phyloP scores from a whole-genome alignment of 2,113 vertebrate species.

The Suncus etruscus region DNA sequence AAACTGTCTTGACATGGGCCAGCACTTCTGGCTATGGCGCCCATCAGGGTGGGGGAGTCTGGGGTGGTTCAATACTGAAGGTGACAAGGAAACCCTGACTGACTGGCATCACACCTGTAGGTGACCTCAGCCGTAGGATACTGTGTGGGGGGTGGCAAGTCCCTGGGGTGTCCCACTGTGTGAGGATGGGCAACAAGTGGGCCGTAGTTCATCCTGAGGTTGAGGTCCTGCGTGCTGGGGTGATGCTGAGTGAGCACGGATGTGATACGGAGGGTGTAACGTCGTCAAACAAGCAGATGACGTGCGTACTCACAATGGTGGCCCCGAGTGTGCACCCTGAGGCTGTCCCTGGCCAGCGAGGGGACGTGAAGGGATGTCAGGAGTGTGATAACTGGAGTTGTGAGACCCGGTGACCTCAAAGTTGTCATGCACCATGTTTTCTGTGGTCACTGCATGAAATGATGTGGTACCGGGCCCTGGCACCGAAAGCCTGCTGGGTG shows the following conservation, averaged over 20 bases:
- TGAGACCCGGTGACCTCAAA: neutral
- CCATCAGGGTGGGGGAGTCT: neutral
- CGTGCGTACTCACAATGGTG: neutral
- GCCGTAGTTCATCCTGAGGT: too few relatives aligned
- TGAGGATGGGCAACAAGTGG: neutral
- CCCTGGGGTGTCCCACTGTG: neutral
- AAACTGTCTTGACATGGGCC: constrained; percentile 76
- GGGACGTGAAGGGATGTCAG: neutral
- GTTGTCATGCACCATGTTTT: neutral
- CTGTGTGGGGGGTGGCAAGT: neutral
- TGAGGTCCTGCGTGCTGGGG: neutral
- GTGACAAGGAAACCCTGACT: neutral
- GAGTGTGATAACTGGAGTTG: neutral
- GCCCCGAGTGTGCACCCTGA: neutral
- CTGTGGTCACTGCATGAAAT: neutral
- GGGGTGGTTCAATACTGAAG: neutral
- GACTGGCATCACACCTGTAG: neutral
- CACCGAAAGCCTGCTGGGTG: neutral
- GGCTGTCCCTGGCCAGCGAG: neutral
- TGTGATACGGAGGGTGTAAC: neutral
- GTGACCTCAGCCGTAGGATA: neutral
- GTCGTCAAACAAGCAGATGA: neutral
- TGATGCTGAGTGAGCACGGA: neutral
- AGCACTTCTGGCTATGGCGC: constrained; percentile 50
- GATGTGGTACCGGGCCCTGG: neutral